These are phyloP conservation scores for Syngnathus acus DNA, from an alignment of 2,797 vertebrate genomes.

Conservation along the genomic window DNA sequence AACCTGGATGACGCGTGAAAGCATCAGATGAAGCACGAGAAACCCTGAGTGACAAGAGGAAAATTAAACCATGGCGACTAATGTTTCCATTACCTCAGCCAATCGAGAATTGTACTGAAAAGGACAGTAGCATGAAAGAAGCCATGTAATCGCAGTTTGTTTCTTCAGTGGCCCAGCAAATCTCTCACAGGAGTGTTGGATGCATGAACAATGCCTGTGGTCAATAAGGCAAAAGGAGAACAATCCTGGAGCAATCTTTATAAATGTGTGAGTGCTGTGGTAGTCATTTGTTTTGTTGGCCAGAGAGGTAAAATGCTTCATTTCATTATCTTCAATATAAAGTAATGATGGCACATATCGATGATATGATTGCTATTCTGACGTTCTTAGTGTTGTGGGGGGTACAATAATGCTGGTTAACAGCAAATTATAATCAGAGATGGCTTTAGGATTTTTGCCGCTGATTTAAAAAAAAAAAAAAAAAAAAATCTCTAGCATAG, in stretches of 20 bases:
- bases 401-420: background rate
- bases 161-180: conserved; percentile 27
- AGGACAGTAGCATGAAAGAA: conserved; percentile 31
- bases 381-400: background rate
- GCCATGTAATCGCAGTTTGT: conserved; percentile 44
- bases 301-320: background rate
- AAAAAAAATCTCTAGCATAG: background rate
- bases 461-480: background rate
- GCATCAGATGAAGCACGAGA: conserved; percentile 14
- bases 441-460: too few species aligned
- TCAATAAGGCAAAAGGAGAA: conserved; percentile 22
- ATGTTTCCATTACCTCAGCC: conserved; percentile 39
- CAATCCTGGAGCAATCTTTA: conserved; percentile 23
- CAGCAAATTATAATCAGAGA: too few species aligned
- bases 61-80: conserved; percentile 22
- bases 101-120: conserved; percentile 27
- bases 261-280: conserved; percentile 5
- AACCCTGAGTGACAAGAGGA: conserved; percentile 15
- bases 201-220: conserved; percentile 43
- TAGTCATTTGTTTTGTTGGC: background rate
- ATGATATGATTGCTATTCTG: background rate
- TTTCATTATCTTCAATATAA: background rate
- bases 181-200: conserved; percentile 27
- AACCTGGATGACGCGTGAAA: background rate
- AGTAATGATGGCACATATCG: background rate